Base-by-base conservation (phyloP, 2,888 invertebrate species). In the Melanostoma scalare region DNA sequence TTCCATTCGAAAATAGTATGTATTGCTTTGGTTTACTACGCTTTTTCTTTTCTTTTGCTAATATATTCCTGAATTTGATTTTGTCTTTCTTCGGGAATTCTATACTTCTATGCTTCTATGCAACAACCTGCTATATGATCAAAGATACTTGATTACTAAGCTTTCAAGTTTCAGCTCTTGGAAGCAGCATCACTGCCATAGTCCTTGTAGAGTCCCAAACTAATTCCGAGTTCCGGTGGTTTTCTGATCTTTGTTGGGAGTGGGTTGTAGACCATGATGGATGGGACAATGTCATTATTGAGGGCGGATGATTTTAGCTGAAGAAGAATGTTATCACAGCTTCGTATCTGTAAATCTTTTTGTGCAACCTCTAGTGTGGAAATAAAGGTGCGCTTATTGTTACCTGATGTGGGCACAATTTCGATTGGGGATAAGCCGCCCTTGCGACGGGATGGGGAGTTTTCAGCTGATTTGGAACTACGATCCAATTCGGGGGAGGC, bases 221-320 rank as follows among this genome's bases (percentile, higher is more conserved):
- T 81, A 35, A 85, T 81, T 44, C 85, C 86, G 10, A 85, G 73
- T 33, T 87, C 87, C 42, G 87, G 61, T 3, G 89, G 88, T 61
- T 88, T 88, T 67, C 87, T 86, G 72, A 88, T 77, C 36, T 88
- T 89, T 52, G 87, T 87, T 36, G 89, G 86, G 86, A 89, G 86
- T 53, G 90, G 88, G 86, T 87, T 89, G 73, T 87, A 89, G 3
- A 87, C 88, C 44, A 76, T 72, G 5, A 76, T 72, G 48, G 81
- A 75, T 42, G 76, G 76, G 8, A 67, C 55, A 2, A 76, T 44
- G 9, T 77, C 77, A 20, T 65, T 73, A 48, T 73, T 77, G 50
- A 52, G 36, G 5, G 82, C 48, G 6, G 84, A 84, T 31, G 87
- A 79, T 77, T 85, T 86, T 44, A 87, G 79, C 80, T 87, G 88